Percentiles rank a stretch among this genome's conserved stretches.
These are phyloP conservation scores for human DNA, from an alignment of 2,113 vertebrate species.

Conservation along the genomic window DNA sequence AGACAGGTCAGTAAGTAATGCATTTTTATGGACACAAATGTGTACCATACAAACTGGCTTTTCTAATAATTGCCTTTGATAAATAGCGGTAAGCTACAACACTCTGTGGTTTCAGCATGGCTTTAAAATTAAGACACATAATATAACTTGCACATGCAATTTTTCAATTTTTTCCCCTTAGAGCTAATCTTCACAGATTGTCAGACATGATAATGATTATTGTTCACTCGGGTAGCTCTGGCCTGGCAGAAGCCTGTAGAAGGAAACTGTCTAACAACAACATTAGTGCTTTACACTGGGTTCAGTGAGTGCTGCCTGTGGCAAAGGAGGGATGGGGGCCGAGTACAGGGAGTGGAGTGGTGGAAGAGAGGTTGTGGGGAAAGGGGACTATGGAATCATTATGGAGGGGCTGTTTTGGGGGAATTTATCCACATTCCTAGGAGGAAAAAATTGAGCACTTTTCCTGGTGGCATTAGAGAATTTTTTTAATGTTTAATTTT, in stretches of 20 bases:
- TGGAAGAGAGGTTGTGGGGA: not conserved
- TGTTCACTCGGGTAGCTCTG: not conserved
- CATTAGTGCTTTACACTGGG: not conserved
- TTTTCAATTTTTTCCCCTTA: not conserved
- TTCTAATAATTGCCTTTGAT: slow-evolving; percentile 54
- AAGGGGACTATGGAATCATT: too few relatives aligned
- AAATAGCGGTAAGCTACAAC: not conserved
- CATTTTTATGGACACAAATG: slow-evolving; percentile 38
- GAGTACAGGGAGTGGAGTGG: not conserved
- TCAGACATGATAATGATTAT: slow-evolving; percentile 54
- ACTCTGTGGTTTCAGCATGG: not conserved
- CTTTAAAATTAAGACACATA: slow-evolving; percentile 57
- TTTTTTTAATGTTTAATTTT: not conserved
- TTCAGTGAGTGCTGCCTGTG: not conserved
- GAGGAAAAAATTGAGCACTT: not conserved
- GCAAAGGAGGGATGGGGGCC: not conserved
- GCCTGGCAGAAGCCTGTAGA: not conserved
- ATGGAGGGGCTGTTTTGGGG: not conserved
- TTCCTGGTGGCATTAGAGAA: not conserved
- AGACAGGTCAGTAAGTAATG: not conserved
- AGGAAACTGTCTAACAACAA: not conserved
- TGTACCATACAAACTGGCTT: not conserved
- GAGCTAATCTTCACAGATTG: slow-evolving; percentile 55
- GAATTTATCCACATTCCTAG: not conserved
- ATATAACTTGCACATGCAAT: not conserved